Conservation (phyloP, 1,140 invertebrate species). For the Zaprionus kolodkinae region DNA sequence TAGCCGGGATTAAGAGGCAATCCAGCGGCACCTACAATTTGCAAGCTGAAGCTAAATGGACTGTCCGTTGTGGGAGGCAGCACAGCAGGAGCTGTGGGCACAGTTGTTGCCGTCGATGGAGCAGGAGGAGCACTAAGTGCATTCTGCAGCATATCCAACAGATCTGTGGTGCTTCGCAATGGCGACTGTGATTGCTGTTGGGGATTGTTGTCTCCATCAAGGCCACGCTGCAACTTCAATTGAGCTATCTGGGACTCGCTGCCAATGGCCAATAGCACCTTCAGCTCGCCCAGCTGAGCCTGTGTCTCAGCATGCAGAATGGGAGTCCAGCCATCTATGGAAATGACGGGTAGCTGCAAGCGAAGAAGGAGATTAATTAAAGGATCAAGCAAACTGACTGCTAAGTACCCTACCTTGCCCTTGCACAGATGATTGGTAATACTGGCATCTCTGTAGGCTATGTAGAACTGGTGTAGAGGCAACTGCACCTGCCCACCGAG, state of each 20-base stretch:
- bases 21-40: slow-evolving; percentile 86
- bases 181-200: slow-evolving; percentile 5
- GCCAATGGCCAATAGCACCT: slow-evolving; percentile 86
- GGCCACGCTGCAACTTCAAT: slow-evolving; percentile 85
- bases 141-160: slow-evolving; percentile 84
- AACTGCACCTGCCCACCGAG: slow-evolving; percentile 86
- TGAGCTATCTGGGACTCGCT: slow-evolving; percentile 86
- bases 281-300: slow-evolving; percentile 85
- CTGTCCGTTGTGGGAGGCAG: slow-evolving; percentile 3
- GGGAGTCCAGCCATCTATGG: slow-evolving; percentile 86
- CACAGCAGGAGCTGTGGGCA: slow-evolving; percentile 12
- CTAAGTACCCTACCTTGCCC: slow-evolving; percentile 59
- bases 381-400: not conserved
- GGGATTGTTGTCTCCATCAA: slow-evolving; percentile 54
- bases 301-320: slow-evolving; percentile 85
- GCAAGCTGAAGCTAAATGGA: slow-evolving; percentile 84
- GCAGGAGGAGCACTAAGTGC: slow-evolving; percentile 62
- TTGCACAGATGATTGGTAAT: slow-evolving; percentile 85
- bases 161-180: slow-evolving; percentile 80
- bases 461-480: slow-evolving; percentile 86
- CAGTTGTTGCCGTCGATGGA: not conserved
- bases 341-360: slow-evolving; percentile 86
- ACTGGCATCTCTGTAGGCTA: slow-evolving; percentile 86
- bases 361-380: not conserved
- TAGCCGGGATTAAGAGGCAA: slow-evolving; percentile 85